These are phyloP conservation scores for Xiphias gladius DNA, from an alignment of 2,113 vertebrate genomes.

Conservation along the genomic window DNA sequence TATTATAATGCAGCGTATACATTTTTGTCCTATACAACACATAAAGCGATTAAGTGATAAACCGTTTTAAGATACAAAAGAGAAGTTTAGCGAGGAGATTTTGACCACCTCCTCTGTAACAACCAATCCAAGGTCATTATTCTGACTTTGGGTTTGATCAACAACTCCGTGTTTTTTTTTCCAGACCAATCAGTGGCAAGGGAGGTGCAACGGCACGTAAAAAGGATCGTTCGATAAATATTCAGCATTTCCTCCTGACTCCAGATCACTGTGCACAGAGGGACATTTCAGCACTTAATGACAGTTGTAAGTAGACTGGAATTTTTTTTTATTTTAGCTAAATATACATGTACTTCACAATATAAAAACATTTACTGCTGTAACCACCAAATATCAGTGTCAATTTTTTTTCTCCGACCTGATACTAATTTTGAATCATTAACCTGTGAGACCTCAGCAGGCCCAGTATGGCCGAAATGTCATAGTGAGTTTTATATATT, in stretches of 20 bases:
- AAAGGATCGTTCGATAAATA: slow-evolving; percentile 58
- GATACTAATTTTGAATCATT: not conserved
- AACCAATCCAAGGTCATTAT: slow-evolving; percentile 68
- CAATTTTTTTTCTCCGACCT: not conserved
- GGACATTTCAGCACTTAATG: slow-evolving; percentile 9
- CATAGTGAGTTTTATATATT: not conserved
- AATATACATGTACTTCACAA: not conserved
- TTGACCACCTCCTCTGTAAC: slow-evolving; percentile 2
- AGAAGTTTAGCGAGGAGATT: not conserved
- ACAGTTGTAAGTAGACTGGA: slow-evolving; percentile 57
- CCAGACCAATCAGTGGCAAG: slow-evolving; percentile 73
- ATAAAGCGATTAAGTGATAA: not conserved
- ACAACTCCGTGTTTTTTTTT: slow-evolving; percentile 41
- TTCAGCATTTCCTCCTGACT: slow-evolving; percentile 59
- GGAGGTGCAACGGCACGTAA: slow-evolving; percentile 69
- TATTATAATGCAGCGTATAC: not conserved
- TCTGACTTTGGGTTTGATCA: slow-evolving; percentile 45
- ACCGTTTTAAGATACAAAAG: not conserved
- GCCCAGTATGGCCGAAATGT: not conserved
- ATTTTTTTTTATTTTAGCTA: not conserved
- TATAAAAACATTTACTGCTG: not conserved
- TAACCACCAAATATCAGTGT: not conserved
- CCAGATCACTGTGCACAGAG: slow-evolving; percentile 30
- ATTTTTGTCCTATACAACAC: not conserved
- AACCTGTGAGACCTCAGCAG: not conserved